These are phyloP conservation scores for Meles meles DNA, from an alignment of 2,113 vertebrate genomes.

Conservation along the genomic window DNA sequence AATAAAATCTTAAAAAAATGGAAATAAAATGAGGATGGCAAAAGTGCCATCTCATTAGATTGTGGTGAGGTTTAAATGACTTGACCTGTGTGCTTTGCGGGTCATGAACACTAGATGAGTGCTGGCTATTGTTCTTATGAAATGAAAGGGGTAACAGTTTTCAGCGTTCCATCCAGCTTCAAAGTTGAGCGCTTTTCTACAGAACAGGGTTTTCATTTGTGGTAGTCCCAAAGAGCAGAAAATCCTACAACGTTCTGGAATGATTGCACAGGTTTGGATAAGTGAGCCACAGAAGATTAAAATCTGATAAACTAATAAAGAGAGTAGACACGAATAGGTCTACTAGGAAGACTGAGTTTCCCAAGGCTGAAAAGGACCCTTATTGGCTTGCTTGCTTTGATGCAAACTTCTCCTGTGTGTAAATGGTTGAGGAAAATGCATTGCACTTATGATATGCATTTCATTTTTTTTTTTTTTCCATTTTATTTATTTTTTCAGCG, in stretches of 20 bases:
- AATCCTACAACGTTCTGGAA: background rate
- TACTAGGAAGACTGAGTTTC: background rate
- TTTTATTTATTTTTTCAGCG: too few species aligned
- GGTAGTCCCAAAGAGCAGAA: background rate
- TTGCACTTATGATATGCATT: background rate
- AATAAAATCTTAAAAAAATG: too few species aligned
- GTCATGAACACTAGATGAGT: background rate
- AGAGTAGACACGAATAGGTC: background rate
- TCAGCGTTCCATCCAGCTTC: background rate
- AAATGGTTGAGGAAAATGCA: background rate
- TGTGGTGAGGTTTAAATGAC: background rate
- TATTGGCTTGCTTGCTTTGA: background rate
- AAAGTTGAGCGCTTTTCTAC: background rate
- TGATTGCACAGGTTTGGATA: background rate
- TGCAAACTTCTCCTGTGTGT: background rate
- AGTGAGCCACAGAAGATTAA: background rate
- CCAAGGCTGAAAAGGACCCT: background rate
- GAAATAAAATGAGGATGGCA: background rate
- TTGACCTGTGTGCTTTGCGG: background rate
- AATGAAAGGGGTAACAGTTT: background rate
- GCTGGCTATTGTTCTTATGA: background rate
- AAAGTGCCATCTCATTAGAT: background rate
- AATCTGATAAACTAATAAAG: background rate
- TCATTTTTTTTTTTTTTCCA: too few species aligned
- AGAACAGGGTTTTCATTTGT: background rate